Percentiles rank a stretch among this genome's conserved stretches.
Conservation (phyloP, 2,113 vertebrate species). For the Glareola pratincola region DNA sequence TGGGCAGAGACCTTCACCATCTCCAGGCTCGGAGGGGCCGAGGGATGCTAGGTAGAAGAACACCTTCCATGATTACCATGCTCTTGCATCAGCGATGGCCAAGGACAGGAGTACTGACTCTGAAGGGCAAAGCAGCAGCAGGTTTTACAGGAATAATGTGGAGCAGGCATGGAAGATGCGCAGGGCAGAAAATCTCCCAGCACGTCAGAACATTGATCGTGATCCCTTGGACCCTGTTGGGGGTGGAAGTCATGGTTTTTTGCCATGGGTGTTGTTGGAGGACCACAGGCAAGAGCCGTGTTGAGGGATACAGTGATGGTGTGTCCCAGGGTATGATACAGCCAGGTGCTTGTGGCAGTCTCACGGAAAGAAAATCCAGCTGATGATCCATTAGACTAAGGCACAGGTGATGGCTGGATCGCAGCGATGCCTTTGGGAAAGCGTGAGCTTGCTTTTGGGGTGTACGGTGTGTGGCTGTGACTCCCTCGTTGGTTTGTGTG, state of each 20-base stretch:
- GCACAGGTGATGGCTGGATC: neutral
- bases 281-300: fast-evolving
- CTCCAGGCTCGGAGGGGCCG: neutral
- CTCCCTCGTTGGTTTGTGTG: neutral
- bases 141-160: neutral
- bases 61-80: fast-evolving
- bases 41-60: neutral
- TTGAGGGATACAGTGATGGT: neutral
- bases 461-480: neutral
- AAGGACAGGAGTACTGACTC: neutral
- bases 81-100: neutral
- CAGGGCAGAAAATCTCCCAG: neutral
- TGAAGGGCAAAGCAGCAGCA: neutral
- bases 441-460: neutral
- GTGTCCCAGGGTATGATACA: neutral
- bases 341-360: neutral
- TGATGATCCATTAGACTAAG: neutral
- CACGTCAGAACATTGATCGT: fast-evolving
- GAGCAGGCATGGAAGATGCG: fast-evolving
- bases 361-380: neutral
- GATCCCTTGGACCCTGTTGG: neutral
- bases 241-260: neutral
- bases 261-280: neutral
- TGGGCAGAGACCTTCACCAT: neutral
- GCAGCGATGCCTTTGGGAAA: neutral